Base-by-base conservation (phyloP, 2,113 vertebrate genomes). In the Acinonyx jubatus region DNA sequence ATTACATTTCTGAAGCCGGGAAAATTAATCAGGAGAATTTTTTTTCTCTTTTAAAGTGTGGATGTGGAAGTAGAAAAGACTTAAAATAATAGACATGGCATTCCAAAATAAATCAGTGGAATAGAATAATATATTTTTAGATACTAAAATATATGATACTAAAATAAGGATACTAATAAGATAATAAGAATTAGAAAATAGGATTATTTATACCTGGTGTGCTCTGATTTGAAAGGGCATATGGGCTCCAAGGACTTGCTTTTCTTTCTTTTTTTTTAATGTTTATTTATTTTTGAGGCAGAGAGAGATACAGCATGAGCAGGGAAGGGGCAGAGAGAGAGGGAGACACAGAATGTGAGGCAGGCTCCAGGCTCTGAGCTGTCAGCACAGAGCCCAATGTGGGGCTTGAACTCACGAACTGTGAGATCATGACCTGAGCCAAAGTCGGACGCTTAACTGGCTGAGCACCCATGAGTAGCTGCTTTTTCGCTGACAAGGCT, bases 391-490 rank as follows among this genome's bases (percentile, higher is more conserved):
- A 45, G 41, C 41, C 41, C 7, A 1, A 7, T 6, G 0, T 0
- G 1, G 41, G 41, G 41, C 7, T 7, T 7, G 7, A 45, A 45
- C 41, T 45, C 41, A 45, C 7, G 7, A 1, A 45, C 7, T 0
- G 7, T 1, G 41, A 45, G 41, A 45, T 45, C 41, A 45, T 45
- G 41, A 7, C 41, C 41, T 7, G 7, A 45, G 41, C 41, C 41
- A 7, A 45, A 45, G 45, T 45, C 1, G 1, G 45, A 8, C 41
- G 7, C 41, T 45, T 45, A 45, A 45, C 41, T 45, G 41, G 9
- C 45, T 45, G 45, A 45, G 45, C 45, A 7, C 1, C 45, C 45
- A 52, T 12, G 1, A 41, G 7, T 1, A 38, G 33, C 16, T 18
- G 2, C 11, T 8, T 31, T 3, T 21, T 79, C 8, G 71, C 12